These are phyloP conservation scores for Uloborus plumipes DNA, from an alignment of 2,888 invertebrate genomes.

Conservation along the genomic window DNA sequence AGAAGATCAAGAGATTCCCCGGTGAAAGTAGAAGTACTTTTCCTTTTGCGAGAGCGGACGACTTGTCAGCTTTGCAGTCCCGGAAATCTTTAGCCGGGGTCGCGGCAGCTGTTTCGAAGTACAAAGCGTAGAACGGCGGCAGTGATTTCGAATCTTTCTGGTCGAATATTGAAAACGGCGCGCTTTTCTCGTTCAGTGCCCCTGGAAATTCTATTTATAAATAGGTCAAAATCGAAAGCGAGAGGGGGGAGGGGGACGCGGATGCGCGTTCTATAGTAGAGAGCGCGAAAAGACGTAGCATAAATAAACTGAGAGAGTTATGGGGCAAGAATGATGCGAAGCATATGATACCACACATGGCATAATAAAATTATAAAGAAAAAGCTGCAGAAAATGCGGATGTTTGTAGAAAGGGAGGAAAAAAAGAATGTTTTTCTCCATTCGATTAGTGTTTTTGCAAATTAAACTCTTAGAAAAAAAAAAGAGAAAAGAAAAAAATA, in stretches of 20 bases:
- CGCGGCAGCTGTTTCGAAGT: too few relatives aligned
- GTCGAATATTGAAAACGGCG: too few relatives aligned
- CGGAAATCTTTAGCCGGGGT: too few relatives aligned
- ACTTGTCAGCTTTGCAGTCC: too few relatives aligned
- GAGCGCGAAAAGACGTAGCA: background rate
- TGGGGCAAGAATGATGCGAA: constrained; percentile 27
- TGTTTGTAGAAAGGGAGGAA: constrained; percentile 1
- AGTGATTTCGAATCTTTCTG: too few relatives aligned
- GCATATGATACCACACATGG: constrained; percentile 6
- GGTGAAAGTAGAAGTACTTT: too few relatives aligned
- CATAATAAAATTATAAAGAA: too few relatives aligned
- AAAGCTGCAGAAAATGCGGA: background rate
- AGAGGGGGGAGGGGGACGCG: background rate
- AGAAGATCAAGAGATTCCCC: too few relatives aligned
- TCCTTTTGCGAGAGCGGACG: too few relatives aligned
- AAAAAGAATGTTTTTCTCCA: background rate
- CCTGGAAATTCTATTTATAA: constrained; percentile 57
- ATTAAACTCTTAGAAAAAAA: constrained; percentile 5
- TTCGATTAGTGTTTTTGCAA: too few relatives aligned
- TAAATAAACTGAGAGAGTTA: constrained; percentile 6
- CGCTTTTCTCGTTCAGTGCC: background rate
- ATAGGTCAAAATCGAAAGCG: constrained; percentile 21
- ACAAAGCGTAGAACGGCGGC: too few relatives aligned
- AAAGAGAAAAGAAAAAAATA: too few relatives aligned
- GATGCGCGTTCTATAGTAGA: background rate